phyloP scores from a whole-genome alignment of 2,113 vertebrate genomes.

The Vombatus ursinus region DNA sequence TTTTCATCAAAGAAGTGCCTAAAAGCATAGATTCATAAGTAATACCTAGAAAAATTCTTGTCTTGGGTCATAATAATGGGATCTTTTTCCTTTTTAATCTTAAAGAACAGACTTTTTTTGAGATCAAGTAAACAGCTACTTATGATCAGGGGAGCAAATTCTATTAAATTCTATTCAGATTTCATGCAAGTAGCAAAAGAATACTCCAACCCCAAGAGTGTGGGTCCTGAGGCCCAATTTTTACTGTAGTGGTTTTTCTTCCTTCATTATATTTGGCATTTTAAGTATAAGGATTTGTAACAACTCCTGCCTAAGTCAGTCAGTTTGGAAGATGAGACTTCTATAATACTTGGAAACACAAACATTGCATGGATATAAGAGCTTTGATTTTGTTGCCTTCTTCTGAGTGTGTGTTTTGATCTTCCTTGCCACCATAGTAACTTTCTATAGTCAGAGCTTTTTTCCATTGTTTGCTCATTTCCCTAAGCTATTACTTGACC shows the following conservation, averaged over 20 bases:
- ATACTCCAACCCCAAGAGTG: constrained; percentile 3
- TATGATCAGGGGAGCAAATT: background rate
- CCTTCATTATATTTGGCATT: constrained; percentile 4
- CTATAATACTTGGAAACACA: constrained; percentile 41
- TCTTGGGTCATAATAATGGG: background rate
- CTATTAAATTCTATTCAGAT: constrained; percentile 13
- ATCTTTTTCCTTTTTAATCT: constrained; percentile 10
- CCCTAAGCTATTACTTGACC: no score
- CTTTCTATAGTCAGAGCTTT: no score
- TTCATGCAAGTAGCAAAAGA: constrained; percentile 51
- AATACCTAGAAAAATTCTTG: constrained; percentile 20
- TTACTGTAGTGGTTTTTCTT: background rate
- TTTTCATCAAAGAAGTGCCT: background rate
- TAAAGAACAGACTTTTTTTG: constrained; percentile 12
- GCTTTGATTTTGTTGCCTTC: no score
- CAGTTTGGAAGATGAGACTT: constrained; percentile 19
- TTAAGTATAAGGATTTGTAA: constrained; percentile 36
- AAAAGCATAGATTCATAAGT: constrained; percentile 35
- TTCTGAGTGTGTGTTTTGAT: no score
- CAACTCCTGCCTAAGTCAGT: background rate
- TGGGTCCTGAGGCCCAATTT: constrained; percentile 13
- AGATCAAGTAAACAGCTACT: constrained; percentile 12
- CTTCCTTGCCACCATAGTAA: no score
- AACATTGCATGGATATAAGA: background rate
- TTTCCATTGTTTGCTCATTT: no score